Percentiles rank a stretch among this genome's conserved stretches.
phyloP scores from a whole-genome alignment of 2,113 vertebrate species.

The Garra rufa region DNA sequence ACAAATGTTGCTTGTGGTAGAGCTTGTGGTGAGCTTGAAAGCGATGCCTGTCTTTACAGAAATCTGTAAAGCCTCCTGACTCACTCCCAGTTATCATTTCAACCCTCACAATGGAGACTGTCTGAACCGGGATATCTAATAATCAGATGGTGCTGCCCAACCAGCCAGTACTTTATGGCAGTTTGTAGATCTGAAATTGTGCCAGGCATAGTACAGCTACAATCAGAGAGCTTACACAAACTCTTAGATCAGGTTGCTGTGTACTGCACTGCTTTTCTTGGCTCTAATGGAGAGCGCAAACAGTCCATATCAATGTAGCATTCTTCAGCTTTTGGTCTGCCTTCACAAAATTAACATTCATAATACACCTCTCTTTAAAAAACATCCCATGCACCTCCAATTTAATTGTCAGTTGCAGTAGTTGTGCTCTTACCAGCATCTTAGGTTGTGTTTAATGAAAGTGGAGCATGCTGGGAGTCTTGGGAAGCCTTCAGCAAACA shows the following conservation, averaged over 20 bases:
- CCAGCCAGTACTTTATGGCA: not conserved
- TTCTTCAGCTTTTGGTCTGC: not conserved
- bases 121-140: slow-evolving; percentile 1
- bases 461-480: not conserved
- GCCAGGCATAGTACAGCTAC: not conserved
- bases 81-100: slow-evolving; percentile 1
- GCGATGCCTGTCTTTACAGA: not conserved
- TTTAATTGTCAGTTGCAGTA: not conserved
- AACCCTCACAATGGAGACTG: not conserved
- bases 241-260: not conserved
- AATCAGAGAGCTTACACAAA: slow-evolving; percentile 4
- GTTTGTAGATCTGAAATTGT: not conserved
- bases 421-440: not conserved
- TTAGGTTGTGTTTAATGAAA: not conserved
- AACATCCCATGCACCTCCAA: not conserved
- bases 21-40: not conserved
- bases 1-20: not conserved
- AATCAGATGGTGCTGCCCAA: slow-evolving; percentile 1
- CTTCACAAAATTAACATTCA: not conserved
- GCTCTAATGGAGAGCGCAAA: not conserved
- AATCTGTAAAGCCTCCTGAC: not conserved
- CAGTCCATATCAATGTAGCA: not conserved
- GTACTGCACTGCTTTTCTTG: not conserved
- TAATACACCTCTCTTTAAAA: not conserved
- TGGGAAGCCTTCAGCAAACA: not conserved